phyloP scores from a whole-genome alignment of 2,113 vertebrate genomes.

The Oreotrochilus melanogaster region DNA sequence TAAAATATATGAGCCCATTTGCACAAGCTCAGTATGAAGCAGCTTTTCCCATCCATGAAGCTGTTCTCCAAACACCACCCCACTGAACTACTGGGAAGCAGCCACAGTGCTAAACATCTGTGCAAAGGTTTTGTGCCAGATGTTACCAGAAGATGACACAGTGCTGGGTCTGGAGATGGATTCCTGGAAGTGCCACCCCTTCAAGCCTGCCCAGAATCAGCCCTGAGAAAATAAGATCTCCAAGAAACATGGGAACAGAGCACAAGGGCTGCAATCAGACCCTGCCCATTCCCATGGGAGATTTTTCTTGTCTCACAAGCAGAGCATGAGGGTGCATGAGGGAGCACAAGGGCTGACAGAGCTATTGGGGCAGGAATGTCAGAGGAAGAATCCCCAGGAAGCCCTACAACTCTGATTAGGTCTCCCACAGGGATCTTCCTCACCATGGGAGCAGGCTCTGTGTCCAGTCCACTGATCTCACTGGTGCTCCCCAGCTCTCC shows the following conservation, averaged over 20 bases:
- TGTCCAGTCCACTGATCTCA: accelerated
- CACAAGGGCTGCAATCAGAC: accelerated
- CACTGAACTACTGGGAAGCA: slow-evolving; percentile 12
- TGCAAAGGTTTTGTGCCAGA: background rate
- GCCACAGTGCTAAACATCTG: slow-evolving; percentile 17
- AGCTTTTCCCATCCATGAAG: background rate
- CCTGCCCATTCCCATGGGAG: background rate
- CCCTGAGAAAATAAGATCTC: background rate
- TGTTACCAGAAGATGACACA: slow-evolving; percentile 7
- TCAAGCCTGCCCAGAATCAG: background rate
- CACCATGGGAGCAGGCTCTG: background rate
- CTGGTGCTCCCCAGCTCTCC: background rate
- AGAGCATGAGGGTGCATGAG: background rate
- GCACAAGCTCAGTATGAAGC: background rate
- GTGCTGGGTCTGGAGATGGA: background rate
- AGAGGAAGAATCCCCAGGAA: background rate
- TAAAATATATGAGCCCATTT: slow-evolving; percentile 16
- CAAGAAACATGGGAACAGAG: background rate
- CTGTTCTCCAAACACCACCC: background rate
- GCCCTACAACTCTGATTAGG: background rate
- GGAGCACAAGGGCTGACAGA: background rate
- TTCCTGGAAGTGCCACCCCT: slow-evolving; percentile 21
- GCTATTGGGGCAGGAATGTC: background rate
- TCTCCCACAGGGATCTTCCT: background rate
- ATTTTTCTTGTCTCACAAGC: background rate